Evolutionary conservation across 1,140 invertebrate genomes (phyloP), one percentile per base, ranked within the genome.

Genomic region (Platorchestia sp.): DNA sequence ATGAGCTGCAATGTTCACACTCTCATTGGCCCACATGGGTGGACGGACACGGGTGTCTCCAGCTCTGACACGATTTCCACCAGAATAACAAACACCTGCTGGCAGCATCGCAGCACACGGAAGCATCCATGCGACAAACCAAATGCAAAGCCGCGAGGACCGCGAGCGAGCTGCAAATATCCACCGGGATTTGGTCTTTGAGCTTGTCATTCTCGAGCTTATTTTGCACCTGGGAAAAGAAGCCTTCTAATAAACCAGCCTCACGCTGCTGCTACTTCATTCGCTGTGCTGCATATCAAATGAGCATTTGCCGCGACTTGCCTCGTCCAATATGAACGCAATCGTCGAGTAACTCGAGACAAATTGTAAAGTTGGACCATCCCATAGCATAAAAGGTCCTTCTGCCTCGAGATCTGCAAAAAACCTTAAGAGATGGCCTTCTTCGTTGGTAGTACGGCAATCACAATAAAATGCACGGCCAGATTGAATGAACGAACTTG

Each of bases 61-160:
- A 93, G 45, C 40, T 7, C 0, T 90, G 45, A 93, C 91, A 93
- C 47, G 91, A 93, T 93, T 45, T 93, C 91, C 47, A 7, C 44
- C n/a, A 93, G 91, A 93, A 93, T 93, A 93, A 93, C 91, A 93
- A 47, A 93, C 91, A 40, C 45, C 91, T 93, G 45, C 45, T 27
- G 45, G 0, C 45, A 47, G 45, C 40, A 36, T 36, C n/a, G 45
- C 45, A n/a, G 91, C 91, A n/a, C 91, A n/a, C 91, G 91, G 40
- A 40, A 47, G 91, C 91, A 93, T 93, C 91, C 91, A 93, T 44
- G 91, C 45, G 91, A 47, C 91, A 93, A 93, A 93, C 91, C 43
- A 93, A 93, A 93, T 93, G 91, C 43, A 93, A 93, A 93, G 91
- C 91, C 45, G 44, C 43, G 43, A 44, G 59, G 44, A 93, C 91